Evolutionary conservation across 2,888 invertebrate genomes (phyloP), one percentile per base, ranked within the genome.

Genomic region (Ophonus ardosiacus): DNA sequence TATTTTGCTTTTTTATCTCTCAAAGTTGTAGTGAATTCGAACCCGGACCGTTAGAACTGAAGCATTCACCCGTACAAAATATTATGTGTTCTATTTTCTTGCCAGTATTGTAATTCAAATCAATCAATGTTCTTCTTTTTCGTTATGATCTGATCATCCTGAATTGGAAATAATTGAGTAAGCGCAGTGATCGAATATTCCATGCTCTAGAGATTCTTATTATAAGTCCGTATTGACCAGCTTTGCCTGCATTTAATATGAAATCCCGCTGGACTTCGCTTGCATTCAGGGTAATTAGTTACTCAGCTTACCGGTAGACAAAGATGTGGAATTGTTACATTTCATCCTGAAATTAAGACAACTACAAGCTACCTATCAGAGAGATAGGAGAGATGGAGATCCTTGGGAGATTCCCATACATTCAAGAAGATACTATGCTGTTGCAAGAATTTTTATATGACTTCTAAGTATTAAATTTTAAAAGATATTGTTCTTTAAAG

Each of bases 211-310:
- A 74, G 71, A 74, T 43, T 15, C 40, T 74, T 74, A 43, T 74
- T 74, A 15, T 38, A 74, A 74, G 71, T 51, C 43, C 13, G 18
- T 74, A 68, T 59, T 63, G 24, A 18, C 17, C 71, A 43, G 68
- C 24, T 38, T 43, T 43, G 43, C 18, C 3, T 74, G 71, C 71
- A 43, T 74, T 74, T 74, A 74, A 74, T 74, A 18, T 43, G 43
- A 43, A 74, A 74, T 74, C 71, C 43, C 51, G 10, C 1, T 10
- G 71, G 71, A 74, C 71, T 18, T 74, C 17, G 71, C 13, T 63
- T 74, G 71, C 71, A 74, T 74, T 74, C 71, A 74, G 43, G 71
- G 18, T 43, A 74, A 74, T 74, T 74, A 74, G 71, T 3, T 74
- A 21, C 71, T 74, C 24, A 74, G 43, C 71, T 74, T 74, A 43